Base-by-base conservation (phyloP, 2,888 invertebrate genomes). In the Eristalis tenax region DNA sequence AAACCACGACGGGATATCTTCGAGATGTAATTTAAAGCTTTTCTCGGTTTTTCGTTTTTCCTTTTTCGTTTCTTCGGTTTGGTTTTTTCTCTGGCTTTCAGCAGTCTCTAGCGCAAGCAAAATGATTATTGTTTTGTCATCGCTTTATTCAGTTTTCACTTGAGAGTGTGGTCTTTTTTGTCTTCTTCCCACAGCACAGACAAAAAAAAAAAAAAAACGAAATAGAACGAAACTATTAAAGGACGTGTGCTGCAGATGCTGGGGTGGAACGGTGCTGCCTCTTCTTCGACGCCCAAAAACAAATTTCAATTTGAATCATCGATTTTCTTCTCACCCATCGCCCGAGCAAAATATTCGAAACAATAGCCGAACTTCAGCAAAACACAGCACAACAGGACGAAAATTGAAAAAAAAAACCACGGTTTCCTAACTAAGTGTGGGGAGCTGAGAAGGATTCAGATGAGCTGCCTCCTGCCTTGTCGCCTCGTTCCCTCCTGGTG, bases 281-380 rank as follows among this genome's bases (percentile, higher is more conserved):
- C 59, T 23, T 26, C 59, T 59, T 74, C 50, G 50, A 18, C 18
- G 50, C 8, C 66, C 66, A 80, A 80, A 79, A 80, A 80, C 80
- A 74, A 50, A 80, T 71, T 85, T 84, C 76, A 75, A 80, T 84
- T 68, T 57, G 68, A 73, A 81, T 68, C 71, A 85, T 85, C 81
- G 84, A 85, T 85, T 81, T 85, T 84, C 75, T 85, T 68, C 38
- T 66, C 73, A 73, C 73, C 61, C 77, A 63, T 59, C 63, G 66
- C 18, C 32, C 22, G 26, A 59, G 59, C 59, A 6, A 8, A 18
- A 50, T 50, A 50, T 50, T 18, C 50, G 18, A 50, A 50, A 50
- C 50, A 50, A 50, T 50, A 50, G 57, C 1, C 23, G 59, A 59
- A 28, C 23, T 26, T 23, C 26, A 18, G 43, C 43, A 43, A 15